Percentiles rank a stretch among this genome's conserved stretches.
phyloP scores from a whole-genome alignment of 2,797 vertebrate species.

The Danio tinwini region DNA sequence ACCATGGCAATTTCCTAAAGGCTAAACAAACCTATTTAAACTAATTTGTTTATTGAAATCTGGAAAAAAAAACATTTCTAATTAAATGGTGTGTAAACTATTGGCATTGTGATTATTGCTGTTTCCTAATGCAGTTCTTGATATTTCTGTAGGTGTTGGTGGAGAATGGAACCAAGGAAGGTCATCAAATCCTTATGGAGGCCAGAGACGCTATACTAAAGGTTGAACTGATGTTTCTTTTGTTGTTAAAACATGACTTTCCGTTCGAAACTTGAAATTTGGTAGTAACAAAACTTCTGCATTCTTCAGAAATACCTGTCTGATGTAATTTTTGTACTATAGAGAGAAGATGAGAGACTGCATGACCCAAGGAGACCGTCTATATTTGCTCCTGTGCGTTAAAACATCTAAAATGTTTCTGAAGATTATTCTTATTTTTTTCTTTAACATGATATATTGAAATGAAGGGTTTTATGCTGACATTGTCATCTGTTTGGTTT shows the following conservation, averaged over 20 bases:
- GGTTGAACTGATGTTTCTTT: constrained; percentile 62
- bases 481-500: neutral
- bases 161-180: constrained; percentile 88
- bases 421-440: neutral
- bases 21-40: neutral
- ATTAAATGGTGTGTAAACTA: no score
- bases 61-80: no score
- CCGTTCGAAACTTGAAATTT: constrained; percentile 1
- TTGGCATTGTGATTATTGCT: neutral
- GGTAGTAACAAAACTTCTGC: neutral
- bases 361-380: constrained; percentile 75
- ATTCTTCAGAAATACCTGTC: neutral
- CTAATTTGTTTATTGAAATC: neutral
- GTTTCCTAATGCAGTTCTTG: neutral
- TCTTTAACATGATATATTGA: neutral
- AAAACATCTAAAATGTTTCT: neutral
- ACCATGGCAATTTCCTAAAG: no score
- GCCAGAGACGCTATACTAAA: constrained; percentile 82
- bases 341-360: constrained; percentile 78
- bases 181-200: constrained; percentile 87
- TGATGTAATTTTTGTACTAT: constrained; percentile 35
- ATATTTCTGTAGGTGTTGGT: constrained; percentile 80
- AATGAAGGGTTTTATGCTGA: neutral
- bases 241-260: neutral
- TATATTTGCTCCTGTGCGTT: constrained; percentile 86